Evolutionary conservation across 2,888 invertebrate genomes (phyloP).

Genomic region (Pecten maximus): DNA sequence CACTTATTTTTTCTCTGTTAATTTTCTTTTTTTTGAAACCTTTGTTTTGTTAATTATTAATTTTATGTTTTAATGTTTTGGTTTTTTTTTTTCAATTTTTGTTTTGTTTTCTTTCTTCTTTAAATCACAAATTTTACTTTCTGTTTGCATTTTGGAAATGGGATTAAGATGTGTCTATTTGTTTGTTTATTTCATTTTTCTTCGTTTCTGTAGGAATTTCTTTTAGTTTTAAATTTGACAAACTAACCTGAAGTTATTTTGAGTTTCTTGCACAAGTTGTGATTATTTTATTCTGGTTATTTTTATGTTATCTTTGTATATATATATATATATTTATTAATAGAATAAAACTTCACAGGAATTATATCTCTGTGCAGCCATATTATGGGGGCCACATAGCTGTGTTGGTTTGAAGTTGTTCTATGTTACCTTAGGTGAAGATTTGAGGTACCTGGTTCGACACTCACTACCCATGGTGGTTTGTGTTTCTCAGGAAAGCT

Average conservation of each 20-base stretch:
- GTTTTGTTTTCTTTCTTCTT: too few species aligned
- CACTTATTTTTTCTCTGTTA: not conserved
- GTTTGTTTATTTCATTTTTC: not conserved
- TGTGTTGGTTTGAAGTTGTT: too few species aligned
- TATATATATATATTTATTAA: not conserved
- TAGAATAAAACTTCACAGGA: too few species aligned
- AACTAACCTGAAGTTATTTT: not conserved
- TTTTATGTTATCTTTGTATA: not conserved
- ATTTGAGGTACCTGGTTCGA: too few species aligned
- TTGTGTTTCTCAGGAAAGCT: too few species aligned
- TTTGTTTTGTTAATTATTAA: not conserved
- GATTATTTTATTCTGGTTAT: not conserved
- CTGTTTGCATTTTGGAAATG: not conserved
- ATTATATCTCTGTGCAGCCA: too few species aligned
- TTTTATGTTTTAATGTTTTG: not conserved
- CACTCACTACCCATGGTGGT: too few species aligned
- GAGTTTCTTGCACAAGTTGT: not conserved
- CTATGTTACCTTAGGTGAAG: too few species aligned
- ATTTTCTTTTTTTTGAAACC: not conserved
- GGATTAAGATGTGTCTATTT: not conserved
- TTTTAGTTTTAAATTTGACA: not conserved
- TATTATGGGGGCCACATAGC: too few species aligned
- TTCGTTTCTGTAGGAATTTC: not conserved
- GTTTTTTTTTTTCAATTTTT: not conserved
- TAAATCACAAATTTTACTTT: not conserved